phyloP scores from a whole-genome alignment of 1,140 invertebrate genomes.

The Lepidurus arcticus region DNA sequence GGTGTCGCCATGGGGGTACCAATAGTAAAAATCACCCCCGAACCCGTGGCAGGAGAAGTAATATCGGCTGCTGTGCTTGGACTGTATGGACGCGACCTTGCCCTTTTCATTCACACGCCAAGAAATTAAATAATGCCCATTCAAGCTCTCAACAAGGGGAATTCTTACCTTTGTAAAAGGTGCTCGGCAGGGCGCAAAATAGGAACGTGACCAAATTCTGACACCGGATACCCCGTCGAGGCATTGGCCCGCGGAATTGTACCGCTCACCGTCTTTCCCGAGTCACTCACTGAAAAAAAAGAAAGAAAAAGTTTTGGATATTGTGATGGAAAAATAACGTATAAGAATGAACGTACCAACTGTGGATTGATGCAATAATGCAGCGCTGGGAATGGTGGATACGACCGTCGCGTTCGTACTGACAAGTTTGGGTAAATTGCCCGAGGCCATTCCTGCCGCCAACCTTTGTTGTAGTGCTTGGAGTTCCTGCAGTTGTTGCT shows the following conservation, averaged over 20 bases:
- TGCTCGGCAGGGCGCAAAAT: neutral
- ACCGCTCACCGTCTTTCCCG: neutral
- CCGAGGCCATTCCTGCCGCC: conserved; percentile 35
- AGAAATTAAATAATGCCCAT: neutral
- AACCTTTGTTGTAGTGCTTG: conserved; percentile 42
- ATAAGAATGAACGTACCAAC: conserved; percentile 24
- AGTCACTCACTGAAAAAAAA: neutral
- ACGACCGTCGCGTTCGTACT: neutral
- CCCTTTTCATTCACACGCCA: neutral
- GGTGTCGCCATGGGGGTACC: conserved; percentile 44
- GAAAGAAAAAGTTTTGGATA: neutral
- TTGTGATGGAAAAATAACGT: neutral
- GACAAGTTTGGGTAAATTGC: neutral
- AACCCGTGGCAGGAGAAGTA: neutral
- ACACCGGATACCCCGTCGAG: neutral
- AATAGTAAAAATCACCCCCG: conserved; percentile 28
- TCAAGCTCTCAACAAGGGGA: neutral
- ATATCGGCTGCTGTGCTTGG: neutral
- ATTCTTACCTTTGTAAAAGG: neutral
- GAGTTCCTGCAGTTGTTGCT: conserved; percentile 40
- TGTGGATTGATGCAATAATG: conserved; percentile 26
- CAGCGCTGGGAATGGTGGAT: conserved; percentile 20
- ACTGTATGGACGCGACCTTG: neutral
- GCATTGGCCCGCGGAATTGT: neutral
- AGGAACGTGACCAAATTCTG: neutral